A percentile compares a stretch with the other conserved stretches of the same genome.
phyloP scores from a whole-genome alignment of 2,797 vertebrate genomes.

The Squalus acanthias region DNA sequence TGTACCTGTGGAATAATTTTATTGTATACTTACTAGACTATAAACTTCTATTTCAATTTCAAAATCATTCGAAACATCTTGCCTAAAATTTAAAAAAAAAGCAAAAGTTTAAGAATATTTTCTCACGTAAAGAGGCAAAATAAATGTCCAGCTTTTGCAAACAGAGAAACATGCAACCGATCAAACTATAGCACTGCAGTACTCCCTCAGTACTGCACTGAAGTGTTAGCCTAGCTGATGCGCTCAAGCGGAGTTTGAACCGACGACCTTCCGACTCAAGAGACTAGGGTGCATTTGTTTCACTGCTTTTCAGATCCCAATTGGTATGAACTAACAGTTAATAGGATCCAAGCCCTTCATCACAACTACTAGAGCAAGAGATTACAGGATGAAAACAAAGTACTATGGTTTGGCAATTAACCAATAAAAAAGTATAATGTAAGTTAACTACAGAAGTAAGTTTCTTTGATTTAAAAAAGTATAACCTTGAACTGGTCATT shows the following conservation, averaged over 20 bases:
- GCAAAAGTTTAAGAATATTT: neutral
- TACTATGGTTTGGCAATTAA: neutral
- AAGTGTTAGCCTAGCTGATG: neutral
- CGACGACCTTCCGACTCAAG: neutral
- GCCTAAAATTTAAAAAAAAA: slow-evolving; percentile 52
- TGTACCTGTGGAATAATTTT: neutral
- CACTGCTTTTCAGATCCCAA: neutral
- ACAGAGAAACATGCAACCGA: neutral
- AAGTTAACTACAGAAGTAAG: neutral
- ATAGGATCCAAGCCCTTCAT: neutral
- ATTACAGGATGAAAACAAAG: neutral
- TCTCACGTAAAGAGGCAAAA: slow-evolving; percentile 32
- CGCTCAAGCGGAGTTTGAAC: neutral
- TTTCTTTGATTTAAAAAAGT: neutral
- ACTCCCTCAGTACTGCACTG: neutral
- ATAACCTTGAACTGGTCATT: neutral
- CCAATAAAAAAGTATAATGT: neutral
- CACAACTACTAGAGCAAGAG: neutral
- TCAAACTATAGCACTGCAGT: neutral
- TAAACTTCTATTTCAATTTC: slow-evolving; percentile 83
- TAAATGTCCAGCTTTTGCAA: neutral
- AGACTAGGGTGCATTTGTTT: neutral
- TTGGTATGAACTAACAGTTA: neutral
- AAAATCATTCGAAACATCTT: slow-evolving; percentile 82
- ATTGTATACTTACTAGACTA: slow-evolving; percentile 69